phyloP scores from a whole-genome alignment of 1,140 invertebrate genomes.

The Zelostemma sp. region DNA sequence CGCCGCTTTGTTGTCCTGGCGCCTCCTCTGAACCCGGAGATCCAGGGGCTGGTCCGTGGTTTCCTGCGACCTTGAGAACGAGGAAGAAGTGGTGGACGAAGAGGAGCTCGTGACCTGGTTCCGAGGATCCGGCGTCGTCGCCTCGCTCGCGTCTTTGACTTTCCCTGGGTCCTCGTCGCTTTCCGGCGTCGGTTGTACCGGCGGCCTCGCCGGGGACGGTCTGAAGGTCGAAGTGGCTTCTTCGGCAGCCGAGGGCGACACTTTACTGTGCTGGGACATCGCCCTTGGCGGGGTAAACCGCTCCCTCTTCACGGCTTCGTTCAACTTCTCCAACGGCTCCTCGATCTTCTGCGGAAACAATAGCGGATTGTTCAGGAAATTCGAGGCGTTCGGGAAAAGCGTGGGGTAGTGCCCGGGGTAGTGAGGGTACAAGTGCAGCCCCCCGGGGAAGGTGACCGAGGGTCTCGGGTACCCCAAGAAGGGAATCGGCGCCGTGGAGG shows the following conservation, averaged over 20 bases:
- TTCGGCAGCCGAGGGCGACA: constrained; percentile 76
- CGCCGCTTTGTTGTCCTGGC: neutral
- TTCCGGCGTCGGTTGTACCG: constrained; percentile 46
- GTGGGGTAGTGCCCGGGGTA: constrained; percentile 64
- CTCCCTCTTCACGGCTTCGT: constrained; percentile 61
- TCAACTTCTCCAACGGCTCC: constrained; percentile 52
- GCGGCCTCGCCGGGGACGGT: constrained; percentile 76
- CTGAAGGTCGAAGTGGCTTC: constrained; percentile 75
- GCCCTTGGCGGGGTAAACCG: constrained; percentile 67
- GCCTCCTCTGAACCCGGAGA: constrained; percentile 18
- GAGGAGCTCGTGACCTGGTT: neutral
- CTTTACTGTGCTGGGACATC: constrained; percentile 63
- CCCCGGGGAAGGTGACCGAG: constrained; percentile 47
- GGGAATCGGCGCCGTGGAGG: constrained; percentile 71
- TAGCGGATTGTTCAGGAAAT: constrained; percentile 74
- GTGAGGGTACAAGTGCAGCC: constrained; percentile 70
- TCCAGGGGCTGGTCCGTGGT: constrained; percentile 14
- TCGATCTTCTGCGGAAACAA: constrained; percentile 70
- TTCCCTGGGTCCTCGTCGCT: constrained; percentile 30
- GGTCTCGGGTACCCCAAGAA: constrained; percentile 77
- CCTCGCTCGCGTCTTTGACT: constrained; percentile 25
- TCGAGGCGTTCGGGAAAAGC: constrained; percentile 73
- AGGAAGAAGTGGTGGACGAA: neutral
- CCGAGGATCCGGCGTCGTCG: constrained; percentile 21
- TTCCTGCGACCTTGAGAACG: constrained; percentile 10